phyloP scores from a whole-genome alignment of 2,797 vertebrate species.

The Gallirallus australis region DNA sequence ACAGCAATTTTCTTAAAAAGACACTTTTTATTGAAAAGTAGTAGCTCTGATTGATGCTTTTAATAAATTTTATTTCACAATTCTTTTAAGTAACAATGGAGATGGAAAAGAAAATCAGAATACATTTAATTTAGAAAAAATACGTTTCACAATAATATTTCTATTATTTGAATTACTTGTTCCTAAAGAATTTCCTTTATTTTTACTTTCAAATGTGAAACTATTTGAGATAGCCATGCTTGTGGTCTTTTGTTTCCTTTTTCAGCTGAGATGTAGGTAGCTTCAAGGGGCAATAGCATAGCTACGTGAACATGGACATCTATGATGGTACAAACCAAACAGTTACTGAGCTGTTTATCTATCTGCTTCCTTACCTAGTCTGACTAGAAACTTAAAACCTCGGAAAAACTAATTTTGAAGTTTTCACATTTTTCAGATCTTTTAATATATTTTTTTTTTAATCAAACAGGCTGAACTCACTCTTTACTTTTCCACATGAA shows the following conservation, averaged over 20 bases:
- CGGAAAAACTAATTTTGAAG: neutral
- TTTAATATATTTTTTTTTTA: neutral
- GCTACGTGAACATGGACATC: fast-evolving
- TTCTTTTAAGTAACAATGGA: neutral
- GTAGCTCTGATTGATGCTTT: fast-evolving
- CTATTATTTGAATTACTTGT: neutral
- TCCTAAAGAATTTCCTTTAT: neutral
- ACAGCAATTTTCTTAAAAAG: neutral
- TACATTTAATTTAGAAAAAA: neutral
- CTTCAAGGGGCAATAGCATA: neutral
- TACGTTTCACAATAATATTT: neutral
- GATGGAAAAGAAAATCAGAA: neutral
- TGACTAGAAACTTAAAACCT: neutral
- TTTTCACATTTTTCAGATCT: neutral
- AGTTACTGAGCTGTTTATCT: neutral
- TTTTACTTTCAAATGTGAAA: neutral
- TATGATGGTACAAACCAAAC: neutral
- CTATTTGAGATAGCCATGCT: neutral
- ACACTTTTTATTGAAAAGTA: neutral
- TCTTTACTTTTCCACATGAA: neutral
- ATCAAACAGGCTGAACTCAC: neutral
- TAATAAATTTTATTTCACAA: neutral
- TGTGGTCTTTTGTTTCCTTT: neutral
- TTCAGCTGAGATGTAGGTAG: neutral
- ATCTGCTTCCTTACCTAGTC: neutral